Evolutionary conservation across 2,797 vertebrate genomes (phyloP).

Genomic region (Enteromius paludinosus): DNA sequence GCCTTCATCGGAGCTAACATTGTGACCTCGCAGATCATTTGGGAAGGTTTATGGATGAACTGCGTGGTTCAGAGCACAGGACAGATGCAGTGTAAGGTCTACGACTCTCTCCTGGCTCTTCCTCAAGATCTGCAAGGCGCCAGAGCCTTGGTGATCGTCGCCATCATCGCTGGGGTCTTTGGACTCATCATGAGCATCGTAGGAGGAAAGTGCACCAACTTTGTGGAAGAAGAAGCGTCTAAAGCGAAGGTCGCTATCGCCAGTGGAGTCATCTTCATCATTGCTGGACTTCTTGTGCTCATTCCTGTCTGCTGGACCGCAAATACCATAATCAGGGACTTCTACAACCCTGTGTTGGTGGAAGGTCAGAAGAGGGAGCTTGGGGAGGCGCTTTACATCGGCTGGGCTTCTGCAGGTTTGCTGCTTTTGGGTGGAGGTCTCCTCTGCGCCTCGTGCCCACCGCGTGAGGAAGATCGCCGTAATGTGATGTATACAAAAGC

Average conservation of each 20-base stretch:
- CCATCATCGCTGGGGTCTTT: slow-evolving; percentile 80
- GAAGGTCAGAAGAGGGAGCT: slow-evolving; percentile 83
- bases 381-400: slow-evolving; percentile 88
- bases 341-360: slow-evolving; percentile 82
- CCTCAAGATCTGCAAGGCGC: slow-evolving; percentile 88
- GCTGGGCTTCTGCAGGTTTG: slow-evolving; percentile 85
- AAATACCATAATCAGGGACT: slow-evolving; percentile 81
- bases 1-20: slow-evolving; percentile 90
- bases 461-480: slow-evolving; percentile 74
- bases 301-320: slow-evolving; percentile 90
- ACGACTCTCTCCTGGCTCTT: slow-evolving; percentile 86
- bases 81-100: slow-evolving; percentile 91
- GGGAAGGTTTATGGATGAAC: slow-evolving; percentile 94
- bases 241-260: slow-evolving; percentile 84
- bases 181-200: slow-evolving; percentile 81
- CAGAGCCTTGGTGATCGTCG: slow-evolving; percentile 80
- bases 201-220: slow-evolving; percentile 93
- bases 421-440: slow-evolving; percentile 85
- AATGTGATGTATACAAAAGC: slow-evolving; percentile 68
- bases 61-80: slow-evolving; percentile 91
- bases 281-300: slow-evolving; percentile 82
- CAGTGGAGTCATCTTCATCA: slow-evolving; percentile 82
- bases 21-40: slow-evolving; percentile 84
- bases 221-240: slow-evolving; percentile 82
- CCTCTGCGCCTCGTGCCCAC: slow-evolving; percentile 90